phyloP scores from a whole-genome alignment of 1,140 invertebrate genomes.

The Ectropis grisescens region DNA sequence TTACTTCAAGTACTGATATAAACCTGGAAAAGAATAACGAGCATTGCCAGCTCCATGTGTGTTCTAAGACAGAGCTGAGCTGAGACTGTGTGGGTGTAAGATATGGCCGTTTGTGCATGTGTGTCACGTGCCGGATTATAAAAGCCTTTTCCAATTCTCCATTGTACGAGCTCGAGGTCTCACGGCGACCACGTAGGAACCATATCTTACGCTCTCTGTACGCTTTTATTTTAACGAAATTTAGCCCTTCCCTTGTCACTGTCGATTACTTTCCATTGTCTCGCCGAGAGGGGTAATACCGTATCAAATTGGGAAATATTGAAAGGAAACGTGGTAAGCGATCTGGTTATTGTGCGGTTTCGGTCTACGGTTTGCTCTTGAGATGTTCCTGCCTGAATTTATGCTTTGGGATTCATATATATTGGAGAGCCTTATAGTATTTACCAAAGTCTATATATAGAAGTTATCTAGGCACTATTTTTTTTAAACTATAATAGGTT shows the following conservation, averaged over 20 bases:
- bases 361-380: slow-evolving; percentile 29
- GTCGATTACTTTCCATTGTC: slow-evolving; percentile 64
- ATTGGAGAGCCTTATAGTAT: too few relatives aligned
- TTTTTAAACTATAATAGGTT: too few relatives aligned
- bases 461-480: too few relatives aligned
- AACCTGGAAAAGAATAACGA: too few relatives aligned
- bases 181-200: slow-evolving; percentile 59
- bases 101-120: slow-evolving; percentile 43
- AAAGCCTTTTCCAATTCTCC: slow-evolving; percentile 69
- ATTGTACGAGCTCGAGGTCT: slow-evolving; percentile 50
- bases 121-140: slow-evolving; percentile 65
- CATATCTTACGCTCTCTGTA: slow-evolving; percentile 61
- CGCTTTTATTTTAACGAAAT: slow-evolving; percentile 69
- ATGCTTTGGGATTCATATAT: background rate
- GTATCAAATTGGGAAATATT: slow-evolving; percentile 64
- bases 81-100: slow-evolving; percentile 15
- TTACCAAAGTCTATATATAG: too few relatives aligned
- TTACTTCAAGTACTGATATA: too few relatives aligned
- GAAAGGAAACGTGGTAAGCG: slow-evolving; percentile 60
- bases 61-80: too few relatives aligned
- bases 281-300: slow-evolving; percentile 34
- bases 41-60: too few relatives aligned
- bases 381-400: slow-evolving; percentile 7
- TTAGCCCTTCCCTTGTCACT: slow-evolving; percentile 54
- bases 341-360: slow-evolving; percentile 26